phyloP scores from a whole-genome alignment of 1,140 invertebrate genomes.

The Portunus trituberculatus region DNA sequence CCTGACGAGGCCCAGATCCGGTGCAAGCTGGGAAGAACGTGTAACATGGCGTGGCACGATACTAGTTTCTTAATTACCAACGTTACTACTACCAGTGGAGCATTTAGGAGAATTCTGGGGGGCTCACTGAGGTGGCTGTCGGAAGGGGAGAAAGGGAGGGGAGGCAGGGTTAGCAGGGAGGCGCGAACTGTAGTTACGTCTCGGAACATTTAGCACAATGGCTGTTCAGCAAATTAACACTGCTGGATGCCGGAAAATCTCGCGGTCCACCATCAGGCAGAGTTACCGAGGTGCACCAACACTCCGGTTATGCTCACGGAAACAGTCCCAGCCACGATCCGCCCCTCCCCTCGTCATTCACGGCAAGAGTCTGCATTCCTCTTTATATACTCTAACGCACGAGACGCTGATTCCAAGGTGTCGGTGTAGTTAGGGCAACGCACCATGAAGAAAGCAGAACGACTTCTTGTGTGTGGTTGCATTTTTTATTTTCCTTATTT shows the following conservation, averaged over 20 bases:
- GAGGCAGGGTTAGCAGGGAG: neutral
- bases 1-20: slow-evolving; percentile 16
- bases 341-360: neutral
- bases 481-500: neutral
- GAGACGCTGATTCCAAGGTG: neutral
- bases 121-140: neutral
- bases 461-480: neutral
- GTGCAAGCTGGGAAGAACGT: slow-evolving; percentile 7
- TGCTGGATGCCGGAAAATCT: slow-evolving; percentile 18
- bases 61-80: slow-evolving; percentile 8
- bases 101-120: neutral
- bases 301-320: neutral
- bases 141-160: neutral
- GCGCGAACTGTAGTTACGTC: slow-evolving; percentile 8
- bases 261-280: neutral
- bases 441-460: neutral
- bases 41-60: slow-evolving; percentile 8
- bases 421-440: neutral
- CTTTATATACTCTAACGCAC: neutral
- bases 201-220: slow-evolving; percentile 21
- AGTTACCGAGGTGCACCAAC: neutral
- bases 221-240: slow-evolving; percentile 21
- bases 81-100: neutral
- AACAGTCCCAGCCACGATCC: neutral
- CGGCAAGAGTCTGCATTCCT: neutral